A percentile compares a stretch with the other conserved stretches of the same genome.
These are phyloP conservation scores for Drosophila rhopaloa DNA, from an alignment of 1,140 invertebrate species.

Conservation along the genomic window DNA sequence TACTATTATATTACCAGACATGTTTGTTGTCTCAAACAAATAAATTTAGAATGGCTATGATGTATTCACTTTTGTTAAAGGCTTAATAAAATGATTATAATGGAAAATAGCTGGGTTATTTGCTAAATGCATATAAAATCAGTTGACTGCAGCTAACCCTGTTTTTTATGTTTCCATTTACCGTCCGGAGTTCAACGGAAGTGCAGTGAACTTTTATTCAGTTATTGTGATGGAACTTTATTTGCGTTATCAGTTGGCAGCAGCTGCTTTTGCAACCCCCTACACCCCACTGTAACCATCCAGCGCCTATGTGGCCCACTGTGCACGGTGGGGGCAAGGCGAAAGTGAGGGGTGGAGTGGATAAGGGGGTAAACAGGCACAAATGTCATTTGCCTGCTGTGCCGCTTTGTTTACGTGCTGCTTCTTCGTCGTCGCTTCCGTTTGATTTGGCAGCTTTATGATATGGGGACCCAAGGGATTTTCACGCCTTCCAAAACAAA, in stretches of 20 bases:
- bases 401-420: constrained; percentile 29
- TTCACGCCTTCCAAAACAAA: constrained; percentile 54
- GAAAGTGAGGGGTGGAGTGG: too few species aligned
- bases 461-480: constrained; percentile 64
- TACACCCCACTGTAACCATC: constrained; percentile 4
- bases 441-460: constrained; percentile 76
- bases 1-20: too few species aligned
- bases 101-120: too few species aligned
- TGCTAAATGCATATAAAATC: background rate
- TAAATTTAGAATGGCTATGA: too few species aligned
- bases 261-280: constrained; percentile 21
- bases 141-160: constrained; percentile 1
- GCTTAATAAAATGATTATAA: too few species aligned
- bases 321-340: constrained; percentile 11
- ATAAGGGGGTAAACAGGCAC: constrained; percentile 5
- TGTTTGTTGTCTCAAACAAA: too few species aligned
- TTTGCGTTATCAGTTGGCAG: constrained; percentile 44
- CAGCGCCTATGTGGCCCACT: constrained; percentile 32
- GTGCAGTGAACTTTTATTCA: constrained; percentile 37
- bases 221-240: constrained; percentile 35
- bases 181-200: constrained; percentile 30
- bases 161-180: background rate
- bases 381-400: constrained; percentile 51
- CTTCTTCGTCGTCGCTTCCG: constrained; percentile 58
- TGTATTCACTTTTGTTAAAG: too few species aligned